Conservation (phyloP, 1,140 invertebrate species). For the Phthorimaea operculella region DNA sequence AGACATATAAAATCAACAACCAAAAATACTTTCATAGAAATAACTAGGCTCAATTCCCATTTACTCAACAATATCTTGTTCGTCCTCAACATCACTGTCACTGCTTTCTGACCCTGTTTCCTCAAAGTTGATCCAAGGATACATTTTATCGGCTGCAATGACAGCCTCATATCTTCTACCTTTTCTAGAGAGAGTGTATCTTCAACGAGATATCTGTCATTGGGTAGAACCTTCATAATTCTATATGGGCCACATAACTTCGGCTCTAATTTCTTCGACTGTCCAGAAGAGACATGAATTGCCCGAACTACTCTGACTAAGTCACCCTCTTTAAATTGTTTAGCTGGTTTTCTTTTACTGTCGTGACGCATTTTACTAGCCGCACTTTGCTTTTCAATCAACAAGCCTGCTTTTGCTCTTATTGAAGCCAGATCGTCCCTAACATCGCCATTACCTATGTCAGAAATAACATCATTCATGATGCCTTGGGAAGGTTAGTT, state of each 20-base stretch:
- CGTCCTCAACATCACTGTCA: no score
- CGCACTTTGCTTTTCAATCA: slow-evolving; percentile 1
- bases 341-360: not conserved
- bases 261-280: slow-evolving; percentile 11
- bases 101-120: no score
- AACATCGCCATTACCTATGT: not conserved
- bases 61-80: no score
- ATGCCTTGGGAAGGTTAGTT: slow-evolving; percentile 7
- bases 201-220: slow-evolving; percentile 8
- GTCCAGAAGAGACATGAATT: not conserved
- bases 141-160: no score
- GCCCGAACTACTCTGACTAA: slow-evolving; percentile 6
- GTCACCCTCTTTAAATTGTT: slow-evolving; percentile 5
- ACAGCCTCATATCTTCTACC: slow-evolving; percentile 5
- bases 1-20: no score
- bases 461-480: slow-evolving; percentile 4
- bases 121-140: no score
- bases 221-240: slow-evolving; percentile 7
- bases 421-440: not conserved
- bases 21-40: no score
- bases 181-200: slow-evolving; percentile 6
- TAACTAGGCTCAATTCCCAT: no score
- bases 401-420: not conserved
- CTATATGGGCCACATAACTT: slow-evolving; percentile 9
- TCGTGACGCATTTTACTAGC: not conserved